phyloP scores from a whole-genome alignment of 2,797 vertebrate species.

The Oryzias dopingdopingensis region DNA sequence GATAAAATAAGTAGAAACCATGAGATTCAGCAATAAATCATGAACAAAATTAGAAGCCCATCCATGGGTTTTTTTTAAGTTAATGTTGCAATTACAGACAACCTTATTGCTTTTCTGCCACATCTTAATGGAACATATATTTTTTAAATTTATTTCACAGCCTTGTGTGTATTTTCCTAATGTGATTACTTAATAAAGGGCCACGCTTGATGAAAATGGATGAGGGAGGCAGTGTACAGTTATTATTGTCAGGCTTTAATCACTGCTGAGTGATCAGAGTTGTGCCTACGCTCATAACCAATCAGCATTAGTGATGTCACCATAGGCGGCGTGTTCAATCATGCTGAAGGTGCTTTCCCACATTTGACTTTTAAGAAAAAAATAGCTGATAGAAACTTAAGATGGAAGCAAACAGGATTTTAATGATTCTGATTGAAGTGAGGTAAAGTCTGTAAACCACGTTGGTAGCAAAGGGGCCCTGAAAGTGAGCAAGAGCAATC shows the following conservation, averaged over 20 bases:
- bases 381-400: slow-evolving; percentile 4
- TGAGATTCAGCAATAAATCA: not conserved
- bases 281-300: slow-evolving; percentile 38
- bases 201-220: slow-evolving; percentile 56
- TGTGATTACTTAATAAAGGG: slow-evolving; percentile 59
- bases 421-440: not conserved
- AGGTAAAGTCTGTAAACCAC: not conserved
- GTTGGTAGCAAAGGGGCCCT: slow-evolving; percentile 3
- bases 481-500: slow-evolving; percentile 17
- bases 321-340: slow-evolving; percentile 14
- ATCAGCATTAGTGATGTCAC: slow-evolving; percentile 60
- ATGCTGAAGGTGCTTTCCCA: slow-evolving; percentile 14
- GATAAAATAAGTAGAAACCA: slow-evolving; percentile 1
- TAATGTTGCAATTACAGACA: slow-evolving; percentile 13
- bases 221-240: slow-evolving; percentile 52
- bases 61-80: not conserved
- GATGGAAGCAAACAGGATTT: slow-evolving; percentile 3
- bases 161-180: slow-evolving; percentile 34
- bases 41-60: slow-evolving; percentile 3
- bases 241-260: slow-evolving; percentile 67
- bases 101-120: slow-evolving; percentile 42
- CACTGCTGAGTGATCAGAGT: slow-evolving; percentile 63
- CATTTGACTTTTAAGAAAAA: slow-evolving; percentile 9
- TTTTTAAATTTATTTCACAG: slow-evolving; percentile 46
- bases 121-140: slow-evolving; percentile 25